Evolutionary conservation across 2,797 vertebrate genomes (phyloP), one percentile per base, ranked within the genome.

Genomic region (Enteromius argenteus): DNA sequence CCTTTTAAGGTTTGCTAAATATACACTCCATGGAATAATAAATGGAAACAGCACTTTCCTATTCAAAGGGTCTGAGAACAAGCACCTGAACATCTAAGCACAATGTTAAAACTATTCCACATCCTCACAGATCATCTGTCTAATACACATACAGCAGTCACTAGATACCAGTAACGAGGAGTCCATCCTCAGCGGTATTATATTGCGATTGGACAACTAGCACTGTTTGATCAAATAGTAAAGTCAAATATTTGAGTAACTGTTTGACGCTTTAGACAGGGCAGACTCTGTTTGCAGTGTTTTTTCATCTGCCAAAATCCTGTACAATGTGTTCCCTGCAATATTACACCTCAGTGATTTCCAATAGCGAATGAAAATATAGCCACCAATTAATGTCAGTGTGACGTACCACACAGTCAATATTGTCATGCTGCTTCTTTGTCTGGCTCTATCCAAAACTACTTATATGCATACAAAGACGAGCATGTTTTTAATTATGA

Each of bases 211-310:
- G 44, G 75, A 72, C 49, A 27, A 85, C 69, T 73, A 71, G 19
- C 30, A 17, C 9, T 62, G 76, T 83, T 87, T 87, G 72, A 68
- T 60, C 58, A 68, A 67, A 84, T 67, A 66, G 23, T 67, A 11
- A 64, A 77, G 77, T 79, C 76, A 84, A 83, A 86, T 84, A 89
- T 89, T 80, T 89, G 75, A 15, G 64, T 13, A 85, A 73, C 3
- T 37, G 69, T 86, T 78, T 39, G 37, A 64, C 1, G 27, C 76
- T 69, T 46, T 49, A 85, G 13, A 27, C 39, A 39, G 1, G 35
- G 39, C 27, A 32, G 27, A 30, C 19, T 72, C 27, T 83, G 27
- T 79, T 74, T 83, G 30, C 68, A 19, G 39, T 74, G 44, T 23
- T 64, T 35, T 67, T 39, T 10, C 7, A 14, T 51, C 74, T 19